Evolutionary conservation across 1,140 invertebrate species (phyloP).

Genomic region (Drosophila lacertosa): DNA sequence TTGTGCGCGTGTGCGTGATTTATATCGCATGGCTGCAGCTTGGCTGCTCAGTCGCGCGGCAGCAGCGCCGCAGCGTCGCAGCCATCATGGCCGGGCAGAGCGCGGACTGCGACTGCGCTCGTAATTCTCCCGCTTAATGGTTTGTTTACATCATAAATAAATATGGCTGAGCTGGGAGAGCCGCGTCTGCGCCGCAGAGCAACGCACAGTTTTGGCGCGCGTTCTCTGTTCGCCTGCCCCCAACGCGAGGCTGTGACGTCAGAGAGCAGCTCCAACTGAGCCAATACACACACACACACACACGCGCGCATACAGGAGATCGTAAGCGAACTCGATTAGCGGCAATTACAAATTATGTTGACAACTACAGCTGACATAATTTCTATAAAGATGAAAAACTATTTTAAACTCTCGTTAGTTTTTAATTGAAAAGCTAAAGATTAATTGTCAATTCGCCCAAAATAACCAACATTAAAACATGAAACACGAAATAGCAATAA

Average conservation of each 20-base stretch:
- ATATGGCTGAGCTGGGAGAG: constrained; percentile 69
- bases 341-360: constrained; percentile 22
- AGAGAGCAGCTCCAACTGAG: constrained; percentile 1
- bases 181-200: constrained; percentile 50
- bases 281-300: constrained; percentile 6
- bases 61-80: constrained; percentile 48
- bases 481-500: too few species aligned
- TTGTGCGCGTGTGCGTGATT: constrained; percentile 60
- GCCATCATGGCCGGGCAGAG: constrained; percentile 64
- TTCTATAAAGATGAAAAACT: constrained; percentile 3
- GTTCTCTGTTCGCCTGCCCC: constrained; percentile 23
- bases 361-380: constrained; percentile 15
- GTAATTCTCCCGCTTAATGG: constrained; percentile 83
- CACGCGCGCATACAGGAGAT: too few species aligned
- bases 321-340: background rate
- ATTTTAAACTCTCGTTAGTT: background rate
- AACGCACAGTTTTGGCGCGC: constrained; percentile 62
- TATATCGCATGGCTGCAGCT: constrained; percentile 40
- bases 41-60: constrained; percentile 18
- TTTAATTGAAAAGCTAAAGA: background rate
- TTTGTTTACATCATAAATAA: constrained; percentile 84
- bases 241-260: constrained; percentile 37
- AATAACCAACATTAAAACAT: background rate
- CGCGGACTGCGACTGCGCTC: constrained; percentile 74
- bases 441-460: background rate